These are phyloP conservation scores for Buphagus erythrorhynchus DNA, from an alignment of 2,797 vertebrate genomes.

Conservation along the genomic window DNA sequence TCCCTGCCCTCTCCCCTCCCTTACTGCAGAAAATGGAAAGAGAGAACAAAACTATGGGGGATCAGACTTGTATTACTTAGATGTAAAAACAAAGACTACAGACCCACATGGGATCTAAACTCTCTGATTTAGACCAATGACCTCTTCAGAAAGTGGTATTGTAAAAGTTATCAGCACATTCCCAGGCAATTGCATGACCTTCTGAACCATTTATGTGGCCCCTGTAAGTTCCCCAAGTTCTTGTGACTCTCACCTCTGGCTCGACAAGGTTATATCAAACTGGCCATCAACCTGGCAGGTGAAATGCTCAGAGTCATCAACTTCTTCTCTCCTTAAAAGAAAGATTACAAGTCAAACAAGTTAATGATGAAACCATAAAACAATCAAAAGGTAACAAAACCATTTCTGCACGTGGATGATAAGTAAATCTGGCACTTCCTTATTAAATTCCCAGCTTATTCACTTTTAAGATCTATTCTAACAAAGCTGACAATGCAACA, in stretches of 20 bases:
- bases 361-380: neutral
- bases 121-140: neutral
- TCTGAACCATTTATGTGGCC: neutral
- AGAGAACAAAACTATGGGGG: neutral
- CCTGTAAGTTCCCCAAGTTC: neutral
- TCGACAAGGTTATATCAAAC: constrained; percentile 48
- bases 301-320: constrained; percentile 54
- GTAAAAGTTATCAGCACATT: neutral
- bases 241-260: constrained; percentile 52
- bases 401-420: neutral
- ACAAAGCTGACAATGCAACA: neutral
- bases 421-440: neutral
- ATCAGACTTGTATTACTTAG: neutral
- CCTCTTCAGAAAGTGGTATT: neutral
- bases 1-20: neutral
- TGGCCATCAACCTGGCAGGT: constrained; percentile 60
- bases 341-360: neutral
- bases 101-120: neutral
- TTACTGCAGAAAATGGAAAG: neutral
- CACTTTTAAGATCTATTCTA: neutral
- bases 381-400: neutral
- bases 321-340: constrained; percentile 58
- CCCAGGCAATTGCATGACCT: neutral
- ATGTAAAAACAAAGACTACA: neutral
- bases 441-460: neutral